Percentiles rank a stretch among this genome's conserved stretches.
Evolutionary conservation across 2,888 invertebrate species (phyloP).

Genomic region (Calliopum simillimum): DNA sequence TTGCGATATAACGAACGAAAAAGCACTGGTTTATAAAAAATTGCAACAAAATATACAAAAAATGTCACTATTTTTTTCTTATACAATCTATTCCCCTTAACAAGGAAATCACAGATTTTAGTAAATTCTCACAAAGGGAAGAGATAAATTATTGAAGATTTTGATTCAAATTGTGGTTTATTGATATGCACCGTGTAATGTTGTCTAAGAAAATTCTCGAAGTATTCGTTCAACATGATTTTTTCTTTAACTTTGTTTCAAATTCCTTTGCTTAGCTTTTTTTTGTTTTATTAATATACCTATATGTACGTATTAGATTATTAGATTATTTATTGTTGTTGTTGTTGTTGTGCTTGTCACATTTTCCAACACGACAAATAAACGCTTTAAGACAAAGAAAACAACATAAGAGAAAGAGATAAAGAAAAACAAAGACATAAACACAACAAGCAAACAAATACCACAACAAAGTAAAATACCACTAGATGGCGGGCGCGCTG

Average conservation of each 20-base stretch:
- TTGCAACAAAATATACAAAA: too few species aligned
- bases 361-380: not conserved
- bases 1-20: too few species aligned
- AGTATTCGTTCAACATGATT: constrained; percentile 2
- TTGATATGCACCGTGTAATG: too few species aligned
- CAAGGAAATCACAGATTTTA: too few species aligned
- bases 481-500: not conserved
- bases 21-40: too few species aligned
- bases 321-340: constrained; percentile 12
- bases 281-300: not conserved
- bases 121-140: too few species aligned
- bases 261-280: not conserved
- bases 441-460: not conserved
- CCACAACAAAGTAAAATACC: constrained; percentile 1
- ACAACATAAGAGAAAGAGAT: not conserved
- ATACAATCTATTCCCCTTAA: too few species aligned
- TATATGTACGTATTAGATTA: not conserved
- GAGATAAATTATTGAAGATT: too few species aligned
- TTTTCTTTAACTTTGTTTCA: not conserved
- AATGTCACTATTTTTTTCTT: too few species aligned
- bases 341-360: constrained; percentile 8
- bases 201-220: not conserved
- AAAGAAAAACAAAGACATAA: not conserved
- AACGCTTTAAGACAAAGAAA: not conserved
- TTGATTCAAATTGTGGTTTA: not conserved